Evolutionary conservation across 2,888 invertebrate genomes (phyloP).

Genomic region (Smittia sp.): DNA sequence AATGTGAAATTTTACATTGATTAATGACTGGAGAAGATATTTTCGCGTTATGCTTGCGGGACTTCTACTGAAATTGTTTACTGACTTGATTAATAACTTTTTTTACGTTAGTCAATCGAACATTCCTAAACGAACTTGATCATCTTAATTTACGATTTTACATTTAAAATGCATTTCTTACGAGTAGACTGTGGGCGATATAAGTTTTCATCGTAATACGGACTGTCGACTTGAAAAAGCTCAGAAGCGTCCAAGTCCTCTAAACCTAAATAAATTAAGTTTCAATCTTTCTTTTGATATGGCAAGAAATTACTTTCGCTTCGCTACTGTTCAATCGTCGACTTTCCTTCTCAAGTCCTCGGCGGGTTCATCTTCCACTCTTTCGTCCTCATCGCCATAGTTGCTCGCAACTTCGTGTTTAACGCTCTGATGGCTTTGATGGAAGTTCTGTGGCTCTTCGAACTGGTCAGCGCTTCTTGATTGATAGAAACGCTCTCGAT

Average conservation of each 20-base stretch:
- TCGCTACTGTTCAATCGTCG: not conserved
- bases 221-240: too few relatives aligned
- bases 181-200: not conserved
- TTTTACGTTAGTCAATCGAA: too few relatives aligned
- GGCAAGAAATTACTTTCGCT: not conserved
- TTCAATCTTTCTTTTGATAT: constrained; percentile 17
- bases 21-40: too few relatives aligned
- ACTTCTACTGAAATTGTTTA: too few relatives aligned
- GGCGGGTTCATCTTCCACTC: constrained; percentile 26
- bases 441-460: not conserved
- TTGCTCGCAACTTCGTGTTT: constrained; percentile 36
- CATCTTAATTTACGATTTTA: not conserved
- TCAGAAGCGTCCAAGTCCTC: not conserved
- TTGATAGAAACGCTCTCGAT: constrained; percentile 33
- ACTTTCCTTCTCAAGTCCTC: constrained; percentile 19
- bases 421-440: constrained; percentile 25
- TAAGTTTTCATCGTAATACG: not conserved
- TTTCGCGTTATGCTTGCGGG: too few relatives aligned
- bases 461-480: not conserved
- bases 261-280: not conserved
- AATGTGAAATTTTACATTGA: too few relatives aligned
- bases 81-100: too few relatives aligned
- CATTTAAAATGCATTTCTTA: constrained; percentile 14
- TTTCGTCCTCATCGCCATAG: constrained; percentile 32
- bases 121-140: too few relatives aligned